Conservation (phyloP, 2,113 vertebrate species). For the Plotosus lineatus region DNA sequence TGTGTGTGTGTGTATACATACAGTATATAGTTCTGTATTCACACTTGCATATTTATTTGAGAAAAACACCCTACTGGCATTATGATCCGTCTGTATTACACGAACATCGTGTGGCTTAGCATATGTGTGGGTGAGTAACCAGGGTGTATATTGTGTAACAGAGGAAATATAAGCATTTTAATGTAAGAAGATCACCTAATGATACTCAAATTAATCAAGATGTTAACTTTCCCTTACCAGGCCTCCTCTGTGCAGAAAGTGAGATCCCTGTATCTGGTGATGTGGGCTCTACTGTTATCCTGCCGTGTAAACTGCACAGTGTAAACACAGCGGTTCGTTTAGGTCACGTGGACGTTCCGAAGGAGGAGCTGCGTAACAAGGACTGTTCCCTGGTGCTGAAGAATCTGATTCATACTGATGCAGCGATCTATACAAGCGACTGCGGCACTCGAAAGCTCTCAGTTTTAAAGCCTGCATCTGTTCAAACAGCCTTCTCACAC, state of each 20-base stretch:
- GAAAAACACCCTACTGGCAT: too few species aligned
- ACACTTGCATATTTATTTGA: too few species aligned
- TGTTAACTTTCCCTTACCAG: neutral
- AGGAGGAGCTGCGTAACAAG: neutral
- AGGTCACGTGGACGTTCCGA: neutral
- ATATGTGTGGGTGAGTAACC: neutral
- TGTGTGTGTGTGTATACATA: too few species aligned
- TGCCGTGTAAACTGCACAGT: neutral
- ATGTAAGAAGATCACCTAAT: neutral
- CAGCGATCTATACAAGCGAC: neutral
- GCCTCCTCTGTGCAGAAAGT: neutral
- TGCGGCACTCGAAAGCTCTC: too few species aligned
- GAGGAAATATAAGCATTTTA: neutral
- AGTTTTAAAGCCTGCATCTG: too few species aligned
- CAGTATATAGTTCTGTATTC: too few species aligned
- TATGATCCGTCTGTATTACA: neutral
- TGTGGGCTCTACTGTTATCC: neutral
- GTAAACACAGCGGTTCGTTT: too few species aligned
- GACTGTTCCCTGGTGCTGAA: slow-evolving; percentile 10
- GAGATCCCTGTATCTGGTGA: neutral
- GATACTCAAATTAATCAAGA: neutral
- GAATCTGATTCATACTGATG: neutral
- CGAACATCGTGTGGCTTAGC: neutral
- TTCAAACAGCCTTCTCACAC: too few species aligned
- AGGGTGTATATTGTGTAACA: neutral